Conservation (phyloP, 2,888 invertebrate species). For the Lutraria lutraria region DNA sequence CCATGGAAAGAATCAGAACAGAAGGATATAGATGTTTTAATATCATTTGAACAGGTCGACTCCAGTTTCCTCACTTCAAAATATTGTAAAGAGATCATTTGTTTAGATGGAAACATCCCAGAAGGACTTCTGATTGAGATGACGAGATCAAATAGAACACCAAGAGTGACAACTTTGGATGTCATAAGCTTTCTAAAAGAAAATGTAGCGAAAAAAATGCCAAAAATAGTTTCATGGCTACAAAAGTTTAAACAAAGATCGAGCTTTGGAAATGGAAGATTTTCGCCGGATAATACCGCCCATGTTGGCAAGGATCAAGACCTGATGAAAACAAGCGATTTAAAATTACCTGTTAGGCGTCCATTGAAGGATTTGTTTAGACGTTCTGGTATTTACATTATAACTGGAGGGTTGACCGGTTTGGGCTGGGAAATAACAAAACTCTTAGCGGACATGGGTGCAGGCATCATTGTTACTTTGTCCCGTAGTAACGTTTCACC, state of each 20-base stretch:
- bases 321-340: constrained; percentile 62
- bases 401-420: constrained; percentile 76
- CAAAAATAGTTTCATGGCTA: constrained; percentile 29
- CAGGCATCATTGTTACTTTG: constrained; percentile 66
- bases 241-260: constrained; percentile 20
- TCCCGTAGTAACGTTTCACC: constrained; percentile 54
- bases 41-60: constrained; percentile 24
- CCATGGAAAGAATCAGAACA: not conserved
- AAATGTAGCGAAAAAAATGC: not conserved
- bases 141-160: not conserved
- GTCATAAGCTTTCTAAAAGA: not conserved
- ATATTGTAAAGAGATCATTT: constrained; percentile 20
- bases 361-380: not conserved
- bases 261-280: too few species aligned
- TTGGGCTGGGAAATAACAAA: constrained; percentile 73
- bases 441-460: constrained; percentile 70
- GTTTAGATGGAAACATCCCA: not conserved
- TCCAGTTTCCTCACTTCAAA: not conserved
- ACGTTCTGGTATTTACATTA: constrained; percentile 71
- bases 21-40: not conserved
- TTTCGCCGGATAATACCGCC: not conserved
- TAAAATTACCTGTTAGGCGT: constrained; percentile 36
- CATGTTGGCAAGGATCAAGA: not conserved
- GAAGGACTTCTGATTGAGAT: not conserved
- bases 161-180: not conserved